These are phyloP conservation scores for Stylophora pistillata DNA, from an alignment of 64 coral and sea anemone genomes.

Conservation along the genomic window DNA sequence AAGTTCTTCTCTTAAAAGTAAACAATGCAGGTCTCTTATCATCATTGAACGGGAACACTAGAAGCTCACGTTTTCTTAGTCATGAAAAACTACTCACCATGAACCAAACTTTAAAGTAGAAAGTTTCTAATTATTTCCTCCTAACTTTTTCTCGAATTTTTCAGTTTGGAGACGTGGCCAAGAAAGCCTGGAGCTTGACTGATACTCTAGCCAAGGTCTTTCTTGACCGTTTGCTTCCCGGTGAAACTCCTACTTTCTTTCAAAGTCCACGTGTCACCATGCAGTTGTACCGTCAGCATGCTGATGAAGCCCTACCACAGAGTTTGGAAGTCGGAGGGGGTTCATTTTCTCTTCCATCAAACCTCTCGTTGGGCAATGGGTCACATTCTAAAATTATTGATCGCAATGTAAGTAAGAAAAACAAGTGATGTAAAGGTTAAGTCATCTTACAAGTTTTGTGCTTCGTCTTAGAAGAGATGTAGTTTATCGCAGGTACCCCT, in stretches of 20 bases:
- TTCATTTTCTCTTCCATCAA: neutral
- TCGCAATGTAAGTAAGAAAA: neutral
- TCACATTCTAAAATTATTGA: neutral
- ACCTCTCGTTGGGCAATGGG: neutral
- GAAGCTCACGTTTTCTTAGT: too few species aligned
- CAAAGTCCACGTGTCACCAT: neutral
- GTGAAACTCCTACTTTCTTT: neutral
- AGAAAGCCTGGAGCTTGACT: neutral
- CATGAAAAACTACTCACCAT: too few species aligned
- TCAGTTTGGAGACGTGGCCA: slow-evolving; percentile 1
- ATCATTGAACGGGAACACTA: too few species aligned
- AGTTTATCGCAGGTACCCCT: too few species aligned
- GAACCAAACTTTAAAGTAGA: neutral
- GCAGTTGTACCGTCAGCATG: neutral
- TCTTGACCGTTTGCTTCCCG: neutral
- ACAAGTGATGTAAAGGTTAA: neutral
- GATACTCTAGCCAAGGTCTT: neutral
- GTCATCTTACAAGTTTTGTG: too few species aligned
- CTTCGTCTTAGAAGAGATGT: too few species aligned
- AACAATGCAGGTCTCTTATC: neutral
- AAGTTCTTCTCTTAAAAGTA: neutral
- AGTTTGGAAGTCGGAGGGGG: neutral
- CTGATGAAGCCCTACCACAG: neutral
- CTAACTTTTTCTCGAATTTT: neutral
- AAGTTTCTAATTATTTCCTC: neutral